phyloP scores from a whole-genome alignment of 2,113 vertebrate genomes.

The Hemiscyllium ocellatum region DNA sequence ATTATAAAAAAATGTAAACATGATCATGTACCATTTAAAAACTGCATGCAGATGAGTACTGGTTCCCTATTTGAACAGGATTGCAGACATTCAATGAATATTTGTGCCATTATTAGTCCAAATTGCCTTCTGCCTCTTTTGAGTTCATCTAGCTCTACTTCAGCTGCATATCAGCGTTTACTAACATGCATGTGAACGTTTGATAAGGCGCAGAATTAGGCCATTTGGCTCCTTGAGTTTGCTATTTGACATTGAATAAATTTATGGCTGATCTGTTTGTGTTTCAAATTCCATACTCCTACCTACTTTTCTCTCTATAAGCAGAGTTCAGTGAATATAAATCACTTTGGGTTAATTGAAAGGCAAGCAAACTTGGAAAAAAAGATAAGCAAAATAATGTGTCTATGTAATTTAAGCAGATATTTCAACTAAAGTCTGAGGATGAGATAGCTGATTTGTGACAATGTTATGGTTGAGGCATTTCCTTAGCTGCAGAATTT shows the following conservation, averaged over 20 bases:
- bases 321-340: not conserved
- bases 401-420: not conserved
- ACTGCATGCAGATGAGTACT: too few relatives aligned
- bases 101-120: conserved; percentile 3
- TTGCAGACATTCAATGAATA: not conserved
- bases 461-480: not conserved
- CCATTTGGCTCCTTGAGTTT: too few relatives aligned
- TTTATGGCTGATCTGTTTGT: too few relatives aligned
- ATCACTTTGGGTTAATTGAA: not conserved
- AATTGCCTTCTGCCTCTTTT: not conserved
- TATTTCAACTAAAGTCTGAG: not conserved
- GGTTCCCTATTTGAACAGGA: not conserved
- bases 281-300: too few relatives aligned
- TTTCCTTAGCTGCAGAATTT: not conserved
- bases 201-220: too few relatives aligned
- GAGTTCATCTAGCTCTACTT: not conserved
- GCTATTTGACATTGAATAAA: too few relatives aligned
- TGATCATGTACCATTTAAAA: not conserved
- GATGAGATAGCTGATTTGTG: not conserved
- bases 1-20: not conserved
- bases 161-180: not conserved
- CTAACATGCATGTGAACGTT: too few relatives aligned
- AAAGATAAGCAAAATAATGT: not conserved
- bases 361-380: not conserved
- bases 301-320: not conserved